A percentile compares a stretch with the other conserved stretches of the same genome.
Conservation (phyloP, 1,140 invertebrate species). For the Matsumurasca onukii region DNA sequence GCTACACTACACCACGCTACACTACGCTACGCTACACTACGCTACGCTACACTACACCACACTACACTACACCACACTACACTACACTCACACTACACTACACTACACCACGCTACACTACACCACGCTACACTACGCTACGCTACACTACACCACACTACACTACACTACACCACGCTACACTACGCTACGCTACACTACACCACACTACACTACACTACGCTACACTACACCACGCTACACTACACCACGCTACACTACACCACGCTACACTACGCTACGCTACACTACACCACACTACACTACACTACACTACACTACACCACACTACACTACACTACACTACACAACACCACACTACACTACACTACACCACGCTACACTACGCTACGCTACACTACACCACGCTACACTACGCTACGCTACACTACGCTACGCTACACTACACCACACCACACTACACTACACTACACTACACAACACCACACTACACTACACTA, state of each 20-base stretch:
- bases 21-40: conserved; percentile 4
- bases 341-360: background rate
- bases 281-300: background rate
- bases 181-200: conserved; percentile 8
- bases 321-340: background rate
- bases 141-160: background rate
- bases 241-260: background rate
- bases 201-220: background rate
- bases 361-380: conserved; percentile 4
- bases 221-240: background rate
- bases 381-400: background rate
- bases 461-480: background rate
- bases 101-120: background rate
- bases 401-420: background rate
- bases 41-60: background rate
- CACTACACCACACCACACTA: conserved; percentile 2
- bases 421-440: background rate
- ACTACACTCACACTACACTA: conserved; percentile 7
- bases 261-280: conserved; percentile 3
- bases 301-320: background rate
- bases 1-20: conserved; percentile 2
- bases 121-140: background rate
- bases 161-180: background rate
- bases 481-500: conserved; percentile 8
- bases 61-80: conserved; percentile 1